phyloP scores from a whole-genome alignment of 2,888 invertebrate genomes.

The Leptinotarsa haldemani region DNA sequence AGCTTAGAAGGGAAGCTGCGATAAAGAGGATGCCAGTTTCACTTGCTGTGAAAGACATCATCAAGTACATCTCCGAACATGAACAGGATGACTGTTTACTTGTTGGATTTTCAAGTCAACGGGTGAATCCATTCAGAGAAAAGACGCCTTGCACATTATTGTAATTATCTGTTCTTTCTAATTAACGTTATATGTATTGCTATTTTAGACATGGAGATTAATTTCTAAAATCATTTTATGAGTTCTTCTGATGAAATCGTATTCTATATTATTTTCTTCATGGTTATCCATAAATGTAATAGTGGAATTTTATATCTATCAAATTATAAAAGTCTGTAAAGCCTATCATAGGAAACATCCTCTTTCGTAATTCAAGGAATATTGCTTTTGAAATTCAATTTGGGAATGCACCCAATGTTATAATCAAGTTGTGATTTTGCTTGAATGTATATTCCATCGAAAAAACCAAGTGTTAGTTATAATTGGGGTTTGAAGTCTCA shows the following conservation, averaged over 20 bases:
- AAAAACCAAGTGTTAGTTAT: too few relatives aligned
- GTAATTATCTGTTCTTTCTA: slow-evolving; percentile 66
- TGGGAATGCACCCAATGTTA: too few relatives aligned
- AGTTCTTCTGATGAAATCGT: background rate
- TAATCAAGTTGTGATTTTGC: background rate
- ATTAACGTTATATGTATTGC: background rate
- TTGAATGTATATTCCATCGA: background rate
- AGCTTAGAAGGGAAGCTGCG: slow-evolving; percentile 90
- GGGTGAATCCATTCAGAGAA: slow-evolving; percentile 95
- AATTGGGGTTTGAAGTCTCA: background rate
- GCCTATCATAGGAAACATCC: background rate
- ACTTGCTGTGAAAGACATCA: slow-evolving; percentile 91
- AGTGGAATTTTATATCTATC: background rate
- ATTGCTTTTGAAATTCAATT: too few relatives aligned
- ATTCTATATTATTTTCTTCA: background rate
- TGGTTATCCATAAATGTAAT: too few relatives aligned
- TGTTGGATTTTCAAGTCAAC: slow-evolving; percentile 93
- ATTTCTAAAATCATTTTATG: background rate
- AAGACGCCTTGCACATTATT: slow-evolving; percentile 89
- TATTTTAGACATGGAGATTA: slow-evolving; percentile 8
- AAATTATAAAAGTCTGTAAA: background rate
- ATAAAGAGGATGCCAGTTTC: slow-evolving; percentile 89
- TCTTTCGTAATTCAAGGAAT: too few relatives aligned
- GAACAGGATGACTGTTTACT: slow-evolving; percentile 93
- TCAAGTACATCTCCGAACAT: slow-evolving; percentile 90